A percentile compares a stretch with the other conserved stretches of the same genome.
Conservation (phyloP, 2,113 vertebrate genomes). For the Osmerus mordax region DNA sequence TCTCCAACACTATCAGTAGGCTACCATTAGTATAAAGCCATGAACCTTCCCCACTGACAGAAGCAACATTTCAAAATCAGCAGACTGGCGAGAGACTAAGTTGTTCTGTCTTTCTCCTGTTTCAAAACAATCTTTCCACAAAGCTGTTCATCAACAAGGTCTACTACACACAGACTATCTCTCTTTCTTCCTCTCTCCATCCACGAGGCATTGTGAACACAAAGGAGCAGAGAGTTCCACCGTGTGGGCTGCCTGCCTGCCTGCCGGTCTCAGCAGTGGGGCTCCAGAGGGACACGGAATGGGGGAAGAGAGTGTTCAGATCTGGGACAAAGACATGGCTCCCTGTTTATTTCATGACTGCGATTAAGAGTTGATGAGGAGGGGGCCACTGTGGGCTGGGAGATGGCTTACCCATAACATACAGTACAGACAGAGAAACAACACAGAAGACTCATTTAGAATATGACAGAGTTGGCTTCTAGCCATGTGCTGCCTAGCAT, state of each 20-base stretch:
- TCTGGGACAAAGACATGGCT: slow-evolving; percentile 9
- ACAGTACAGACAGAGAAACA: background rate
- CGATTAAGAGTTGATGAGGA: slow-evolving; percentile 6
- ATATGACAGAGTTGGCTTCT: background rate
- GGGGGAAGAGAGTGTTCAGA: background rate
- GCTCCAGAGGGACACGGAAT: background rate
- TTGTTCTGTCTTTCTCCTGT: slow-evolving; percentile 17
- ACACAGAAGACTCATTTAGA: background rate
- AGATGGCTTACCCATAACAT: background rate
- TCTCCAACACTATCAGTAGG: no score
- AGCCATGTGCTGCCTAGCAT: background rate
- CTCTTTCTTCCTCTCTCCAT: background rate
- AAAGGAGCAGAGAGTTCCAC: slow-evolving; percentile 17
- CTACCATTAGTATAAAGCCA: no score
- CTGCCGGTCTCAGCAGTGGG: slow-evolving; percentile 9
- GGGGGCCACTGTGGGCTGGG: background rate
- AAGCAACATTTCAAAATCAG: slow-evolving; percentile 19
- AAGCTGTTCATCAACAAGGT: slow-evolving; percentile 27
- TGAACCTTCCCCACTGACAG: background rate
- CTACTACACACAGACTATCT: background rate
- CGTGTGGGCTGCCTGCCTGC: slow-evolving; percentile 28
- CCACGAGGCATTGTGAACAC: background rate
- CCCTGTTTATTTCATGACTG: slow-evolving; percentile 24
- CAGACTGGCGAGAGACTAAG: slow-evolving; percentile 36
- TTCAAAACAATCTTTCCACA: slow-evolving; percentile 42